These are phyloP conservation scores for Drosophila phalerata DNA, from an alignment of 2,888 invertebrate genomes.

Conservation along the genomic window DNA sequence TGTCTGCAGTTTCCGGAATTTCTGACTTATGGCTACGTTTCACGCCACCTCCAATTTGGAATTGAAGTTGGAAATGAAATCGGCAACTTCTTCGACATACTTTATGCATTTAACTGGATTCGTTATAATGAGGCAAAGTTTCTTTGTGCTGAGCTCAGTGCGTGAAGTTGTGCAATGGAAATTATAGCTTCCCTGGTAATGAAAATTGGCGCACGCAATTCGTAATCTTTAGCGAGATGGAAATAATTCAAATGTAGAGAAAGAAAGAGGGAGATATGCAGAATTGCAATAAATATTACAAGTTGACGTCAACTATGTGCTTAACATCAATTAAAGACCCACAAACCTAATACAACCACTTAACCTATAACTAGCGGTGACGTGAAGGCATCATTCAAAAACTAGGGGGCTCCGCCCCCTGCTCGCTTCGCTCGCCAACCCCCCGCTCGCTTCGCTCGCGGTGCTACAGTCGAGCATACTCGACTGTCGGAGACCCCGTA, in stretches of 20 bases:
- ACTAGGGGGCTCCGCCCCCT: no score
- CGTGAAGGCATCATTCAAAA: slow-evolving; percentile 13
- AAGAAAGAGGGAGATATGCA: background rate
- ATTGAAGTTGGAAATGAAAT: slow-evolving; percentile 9
- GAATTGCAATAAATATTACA: slow-evolving; percentile 44
- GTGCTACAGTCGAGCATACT: no score
- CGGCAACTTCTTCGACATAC: slow-evolving; percentile 2
- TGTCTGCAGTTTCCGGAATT: slow-evolving; percentile 4
- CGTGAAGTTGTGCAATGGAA: slow-evolving; percentile 50
- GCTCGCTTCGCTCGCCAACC: no score
- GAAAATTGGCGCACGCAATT: slow-evolving; percentile 34
- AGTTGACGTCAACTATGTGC: slow-evolving; percentile 59
- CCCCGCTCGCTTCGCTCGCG: no score
- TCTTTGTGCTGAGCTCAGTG: slow-evolving; percentile 21
- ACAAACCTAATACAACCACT: slow-evolving; percentile 74
- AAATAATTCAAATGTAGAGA: background rate
- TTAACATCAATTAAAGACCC: slow-evolving; percentile 77
- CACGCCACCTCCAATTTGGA: slow-evolving; percentile 9
- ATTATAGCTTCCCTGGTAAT: slow-evolving; percentile 41
- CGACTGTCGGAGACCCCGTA: no score
- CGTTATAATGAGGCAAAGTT: slow-evolving; percentile 61
- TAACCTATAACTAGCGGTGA: slow-evolving; percentile 64
- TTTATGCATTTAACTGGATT: slow-evolving; percentile 5
- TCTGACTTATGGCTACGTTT: slow-evolving; percentile 12
- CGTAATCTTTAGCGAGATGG: slow-evolving; percentile 20